Evolutionary conservation across 2,113 vertebrate genomes (phyloP).

Genomic region (Actenoides lindsayi): DNA sequence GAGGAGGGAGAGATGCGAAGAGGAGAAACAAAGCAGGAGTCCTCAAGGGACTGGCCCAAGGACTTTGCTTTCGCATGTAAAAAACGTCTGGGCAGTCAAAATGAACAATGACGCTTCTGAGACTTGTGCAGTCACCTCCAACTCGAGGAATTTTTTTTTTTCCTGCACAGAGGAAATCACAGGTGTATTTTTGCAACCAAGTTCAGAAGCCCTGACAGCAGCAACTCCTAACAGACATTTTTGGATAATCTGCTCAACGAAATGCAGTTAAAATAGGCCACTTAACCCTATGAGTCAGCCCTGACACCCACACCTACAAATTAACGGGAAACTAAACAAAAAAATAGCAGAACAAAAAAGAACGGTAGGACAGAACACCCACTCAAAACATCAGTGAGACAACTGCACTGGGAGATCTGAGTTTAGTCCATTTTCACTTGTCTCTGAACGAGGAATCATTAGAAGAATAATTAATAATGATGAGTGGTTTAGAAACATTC

Average conservation of each 20-base stretch:
- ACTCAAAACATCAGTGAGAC: neutral
- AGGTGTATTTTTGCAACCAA: neutral
- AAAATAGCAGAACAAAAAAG: neutral
- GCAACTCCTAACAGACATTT: neutral
- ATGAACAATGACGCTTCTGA: neutral
- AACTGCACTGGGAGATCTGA: neutral
- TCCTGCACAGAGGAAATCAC: neutral
- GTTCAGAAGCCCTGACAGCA: neutral
- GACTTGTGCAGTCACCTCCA: neutral
- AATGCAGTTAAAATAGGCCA: fast-evolving
- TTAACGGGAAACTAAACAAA: neutral
- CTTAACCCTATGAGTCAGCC: neutral
- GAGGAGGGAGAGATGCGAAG: neutral
- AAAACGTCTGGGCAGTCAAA: neutral
- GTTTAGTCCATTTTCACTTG: neutral
- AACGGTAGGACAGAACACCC: neutral
- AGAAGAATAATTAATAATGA: neutral
- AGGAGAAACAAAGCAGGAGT: neutral
- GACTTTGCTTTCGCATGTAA: neutral
- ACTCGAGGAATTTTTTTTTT: neutral
- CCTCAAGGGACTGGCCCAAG: neutral
- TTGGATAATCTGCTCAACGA: neutral
- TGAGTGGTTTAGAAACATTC: neutral
- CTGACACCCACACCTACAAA: neutral
- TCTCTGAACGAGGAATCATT: fast-evolving